Evolutionary conservation across 2,113 vertebrate species (phyloP), one percentile per base, ranked within the genome.

Genomic region (Chaetops frenatus): DNA sequence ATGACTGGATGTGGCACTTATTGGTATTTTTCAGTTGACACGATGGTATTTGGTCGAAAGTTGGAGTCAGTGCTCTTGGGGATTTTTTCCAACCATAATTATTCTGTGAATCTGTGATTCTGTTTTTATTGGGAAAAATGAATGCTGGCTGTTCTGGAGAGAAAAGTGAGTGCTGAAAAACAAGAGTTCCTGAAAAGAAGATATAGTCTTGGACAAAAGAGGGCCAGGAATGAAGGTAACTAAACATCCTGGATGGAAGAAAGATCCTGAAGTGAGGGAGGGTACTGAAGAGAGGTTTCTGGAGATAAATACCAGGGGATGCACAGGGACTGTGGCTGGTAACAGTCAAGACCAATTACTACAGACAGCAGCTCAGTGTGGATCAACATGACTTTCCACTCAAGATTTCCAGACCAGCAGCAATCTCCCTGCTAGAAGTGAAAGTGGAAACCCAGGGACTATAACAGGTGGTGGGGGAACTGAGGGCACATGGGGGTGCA

Each of bases 291-390:
- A 36, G 31, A 54, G 9, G 10, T n/a, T 6, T 14, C 13, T 38
- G 31, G 48, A 51, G 27, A 51, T 21, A 14, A 64, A 19, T 47
- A 35, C 2, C 7, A 60, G 18, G 15, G 58, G 4, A 31, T 38
- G 22, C 10, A 20, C 5, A 27, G 28, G 25, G 18, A 18, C 20
- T 0, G 0, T 35, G 18, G 13, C 33, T 61, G 45, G 21, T 45
- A 47, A 25, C 17, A n/a, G 12, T 36, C 57, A 73, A 71, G 47
- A 58, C 33, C 23, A 79, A 28, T 64, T 64, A 20, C 33, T 13
- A 8, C 2, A 6, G 73, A 24, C 29, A 42, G 60, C 3, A 5
- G 9, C 9, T 57, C 31, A 31, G 3, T 31, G 48, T 58, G 44
- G 65, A 40, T 33, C 17, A 38, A 53, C 53, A 16, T 8, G 19